phyloP scores from a whole-genome alignment of 2,888 invertebrate species.

The Globia sparganii region DNA sequence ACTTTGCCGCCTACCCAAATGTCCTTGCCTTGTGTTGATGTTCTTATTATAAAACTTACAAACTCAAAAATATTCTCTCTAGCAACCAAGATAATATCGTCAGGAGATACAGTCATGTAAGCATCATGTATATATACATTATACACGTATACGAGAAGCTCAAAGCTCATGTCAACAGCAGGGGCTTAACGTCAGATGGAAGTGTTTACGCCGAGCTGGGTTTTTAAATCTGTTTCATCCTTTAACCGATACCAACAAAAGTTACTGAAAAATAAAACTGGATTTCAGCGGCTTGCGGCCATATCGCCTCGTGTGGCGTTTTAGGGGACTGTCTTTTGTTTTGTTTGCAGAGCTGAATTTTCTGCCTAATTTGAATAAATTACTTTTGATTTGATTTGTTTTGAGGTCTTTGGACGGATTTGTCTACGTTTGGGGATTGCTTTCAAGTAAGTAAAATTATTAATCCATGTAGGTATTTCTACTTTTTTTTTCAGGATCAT shows the following conservation, averaged over 20 bases:
- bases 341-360: no score
- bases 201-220: slow-evolving; percentile 34
- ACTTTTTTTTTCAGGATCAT: not conserved
- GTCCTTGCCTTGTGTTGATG: no score
- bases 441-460: not conserved
- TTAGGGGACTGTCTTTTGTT: no score
- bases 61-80: not conserved
- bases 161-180: slow-evolving; percentile 44
- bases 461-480: not conserved
- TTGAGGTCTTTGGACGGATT: slow-evolving; percentile 9
- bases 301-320: not conserved
- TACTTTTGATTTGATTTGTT: no score
- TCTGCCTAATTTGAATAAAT: no score
- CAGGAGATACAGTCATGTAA: not conserved
- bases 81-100: not conserved
- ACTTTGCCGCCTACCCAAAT: no score
- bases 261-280: slow-evolving; percentile 29
- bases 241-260: slow-evolving; percentile 29
- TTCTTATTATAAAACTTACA: not conserved
- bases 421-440: not conserved
- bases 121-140: not conserved
- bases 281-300: slow-evolving; percentile 14
- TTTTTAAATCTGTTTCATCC: slow-evolving; percentile 42
- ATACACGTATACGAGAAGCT: slow-evolving; percentile 3
- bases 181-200: slow-evolving; percentile 31